Evolutionary conservation across 2,113 vertebrate genomes (phyloP), one percentile per base, ranked within the genome.

Genomic region (Numida meleagris): DNA sequence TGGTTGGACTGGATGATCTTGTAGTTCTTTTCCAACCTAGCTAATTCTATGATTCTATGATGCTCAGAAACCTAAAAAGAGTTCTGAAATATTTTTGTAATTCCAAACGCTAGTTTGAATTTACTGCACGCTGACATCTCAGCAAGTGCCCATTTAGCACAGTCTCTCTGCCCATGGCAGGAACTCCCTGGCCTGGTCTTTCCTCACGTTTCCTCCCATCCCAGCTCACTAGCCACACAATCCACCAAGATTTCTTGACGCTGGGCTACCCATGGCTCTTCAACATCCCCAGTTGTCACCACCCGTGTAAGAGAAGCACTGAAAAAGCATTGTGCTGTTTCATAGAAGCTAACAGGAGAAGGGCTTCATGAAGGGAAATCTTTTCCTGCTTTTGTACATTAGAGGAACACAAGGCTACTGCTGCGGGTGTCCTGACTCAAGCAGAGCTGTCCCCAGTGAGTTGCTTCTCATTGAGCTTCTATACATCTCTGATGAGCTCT

Each of bases 221-320:
- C 36, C 57, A 79, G 31, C 25, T 4, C 29, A 62, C 82, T 2
- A 2, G 2, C 3, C 53, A 4, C 1, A 7, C 6, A 9, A 68
- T 40, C 14, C 65, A 92, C 6, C 27, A 31, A 6, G n/a, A 8
- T n/a, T 58, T 48, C 25, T 10, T 17, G 33, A n/a, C 3, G 5
- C 45, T 12, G 36, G 4, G 16, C 45, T n/a, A 4, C 13, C 53
- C 17, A 6, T 57, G 53, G 17, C 17, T 33, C 17, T n/a, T 2
- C 1, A 75, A 23, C 33, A 75, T 2, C 36, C 42, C n/a, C 14
- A 4, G 34, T 24, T 66, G 55, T 51, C 45, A 21, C 7, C 34
- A 70, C 8, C 57, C 19, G 23, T 59, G 14, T 6, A 62, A 72
- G 23, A 45, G 29, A 58, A 20, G 36, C 15, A 43, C 11, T 7